These are phyloP conservation scores for Amblyopsis hoosieri DNA, from an alignment of 2,797 vertebrate species.

Conservation along the genomic window DNA sequence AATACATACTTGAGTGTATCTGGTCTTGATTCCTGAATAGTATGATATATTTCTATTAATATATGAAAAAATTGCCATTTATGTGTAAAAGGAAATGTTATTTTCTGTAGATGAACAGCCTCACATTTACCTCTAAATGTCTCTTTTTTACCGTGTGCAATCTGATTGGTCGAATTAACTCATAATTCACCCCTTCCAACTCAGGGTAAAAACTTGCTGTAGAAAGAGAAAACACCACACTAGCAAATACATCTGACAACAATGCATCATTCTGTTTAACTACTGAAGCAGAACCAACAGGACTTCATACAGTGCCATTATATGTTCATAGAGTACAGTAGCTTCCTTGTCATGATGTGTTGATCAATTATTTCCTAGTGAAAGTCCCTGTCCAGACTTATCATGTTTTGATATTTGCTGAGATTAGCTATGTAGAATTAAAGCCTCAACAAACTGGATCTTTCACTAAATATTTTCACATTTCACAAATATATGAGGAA, in stretches of 20 bases:
- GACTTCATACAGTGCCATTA: too few relatives aligned
- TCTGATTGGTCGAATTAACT: constrained; percentile 75
- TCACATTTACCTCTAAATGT: constrained; percentile 60
- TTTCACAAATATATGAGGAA: too few relatives aligned
- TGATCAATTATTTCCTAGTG: too few relatives aligned
- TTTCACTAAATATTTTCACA: too few relatives aligned
- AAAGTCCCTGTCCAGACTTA: too few relatives aligned
- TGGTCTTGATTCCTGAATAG: constrained; percentile 56
- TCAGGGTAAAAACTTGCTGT: constrained; percentile 57
- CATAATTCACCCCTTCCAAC: constrained; percentile 57
- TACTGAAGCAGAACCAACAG: too few relatives aligned
- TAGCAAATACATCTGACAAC: neutral
- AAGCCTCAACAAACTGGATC: too few relatives aligned
- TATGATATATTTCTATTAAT: neutral
- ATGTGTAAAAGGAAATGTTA: neutral
- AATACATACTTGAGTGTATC: constrained; percentile 67
- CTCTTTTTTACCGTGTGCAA: constrained; percentile 72
- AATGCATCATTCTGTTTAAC: too few relatives aligned
- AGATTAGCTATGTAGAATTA: too few relatives aligned
- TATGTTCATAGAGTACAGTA: too few relatives aligned
- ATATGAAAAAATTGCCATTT: neutral
- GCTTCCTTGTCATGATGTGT: too few relatives aligned
- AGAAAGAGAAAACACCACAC: constrained; percentile 11
- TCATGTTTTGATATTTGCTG: too few relatives aligned
- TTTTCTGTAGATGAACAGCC: neutral